Evolutionary conservation across 1,140 invertebrate genomes (phyloP), one percentile per base, ranked within the genome.

Genomic region (Pachypsylla venusta): DNA sequence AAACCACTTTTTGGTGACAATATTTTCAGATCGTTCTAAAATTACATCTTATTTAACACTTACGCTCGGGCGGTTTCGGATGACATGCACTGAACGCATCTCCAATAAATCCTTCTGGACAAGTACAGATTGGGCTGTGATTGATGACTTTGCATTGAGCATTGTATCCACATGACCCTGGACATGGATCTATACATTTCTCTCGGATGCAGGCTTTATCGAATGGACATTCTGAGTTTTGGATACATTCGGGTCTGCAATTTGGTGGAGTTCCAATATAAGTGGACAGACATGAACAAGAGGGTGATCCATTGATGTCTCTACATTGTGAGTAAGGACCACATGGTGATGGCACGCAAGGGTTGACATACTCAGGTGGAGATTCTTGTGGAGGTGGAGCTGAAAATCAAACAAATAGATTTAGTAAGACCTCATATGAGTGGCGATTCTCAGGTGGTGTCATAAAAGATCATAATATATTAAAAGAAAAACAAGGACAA

Each of bases 111-210:
- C 78, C 78, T 54, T 71, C 64, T 25, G 73, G 68, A 67, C 82
- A 84, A 19, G 76, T 71, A 66, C 82, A 84, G 57, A 76, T 77
- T 24, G 79, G 75, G 19, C 78, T 76, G 66, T 84, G 81, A 66
- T 80, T 83, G 24, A 81, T 74, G 10, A 83, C 81, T 30, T 76
- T 72, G 67, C 84, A 87, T 64, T 79, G 70, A 10, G 83, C 79
- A 70, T 79, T 79, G 16, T 71, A 64, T 16, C 79, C 82, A 69
- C 83, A 85, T 25, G 77, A 74, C 22, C 76, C 77, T 24, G 75
- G 71, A 70, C 83, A 85, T 57, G 83, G 83, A 68, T 84, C 79
- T 65, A 71, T 70, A 67, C 83, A 86, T 71, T 81, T 83, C 62
- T 78, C 76, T 64, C 80, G 81, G 13, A 82, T 79, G 65, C 82